These are phyloP conservation scores for Ctenomys sociabilis DNA, from an alignment of 2,113 vertebrate species.

Conservation along the genomic window DNA sequence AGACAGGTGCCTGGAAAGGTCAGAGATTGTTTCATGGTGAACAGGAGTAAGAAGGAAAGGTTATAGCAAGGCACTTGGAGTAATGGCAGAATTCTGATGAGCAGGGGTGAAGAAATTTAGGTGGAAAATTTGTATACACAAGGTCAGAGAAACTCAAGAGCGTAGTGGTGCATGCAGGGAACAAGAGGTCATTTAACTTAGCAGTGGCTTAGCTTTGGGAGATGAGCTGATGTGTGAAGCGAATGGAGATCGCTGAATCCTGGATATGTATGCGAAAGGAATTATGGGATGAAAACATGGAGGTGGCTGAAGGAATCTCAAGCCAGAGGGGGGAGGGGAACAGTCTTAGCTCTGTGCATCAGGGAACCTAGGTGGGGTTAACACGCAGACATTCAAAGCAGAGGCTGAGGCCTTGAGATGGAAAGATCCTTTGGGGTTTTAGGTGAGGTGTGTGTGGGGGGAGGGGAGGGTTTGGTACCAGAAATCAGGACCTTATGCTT, in stretches of 20 bases:
- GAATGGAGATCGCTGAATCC: background rate
- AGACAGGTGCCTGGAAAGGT: background rate
- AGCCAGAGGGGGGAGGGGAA: background rate
- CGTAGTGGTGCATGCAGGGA: background rate
- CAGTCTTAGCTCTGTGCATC: background rate
- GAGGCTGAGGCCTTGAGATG: background rate
- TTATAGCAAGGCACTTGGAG: background rate
- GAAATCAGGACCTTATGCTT: too few relatives aligned
- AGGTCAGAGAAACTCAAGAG: background rate
- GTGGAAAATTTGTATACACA: background rate
- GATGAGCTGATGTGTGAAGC: background rate
- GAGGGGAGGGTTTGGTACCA: too few relatives aligned
- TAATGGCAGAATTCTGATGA: background rate
- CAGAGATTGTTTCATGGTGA: background rate
- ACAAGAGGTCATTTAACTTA: background rate
- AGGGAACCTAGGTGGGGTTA: background rate
- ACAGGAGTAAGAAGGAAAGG: background rate
- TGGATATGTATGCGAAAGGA: background rate
- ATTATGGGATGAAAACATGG: background rate
- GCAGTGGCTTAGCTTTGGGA: background rate
- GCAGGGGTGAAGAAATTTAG: background rate
- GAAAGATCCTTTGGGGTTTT: background rate
- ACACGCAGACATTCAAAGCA: background rate
- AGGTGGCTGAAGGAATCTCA: background rate
- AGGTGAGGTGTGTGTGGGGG: background rate